Evolutionary conservation across 2,113 vertebrate species (phyloP), one percentile per base, ranked within the genome.

Genomic region (Hippocampus comes): DNA sequence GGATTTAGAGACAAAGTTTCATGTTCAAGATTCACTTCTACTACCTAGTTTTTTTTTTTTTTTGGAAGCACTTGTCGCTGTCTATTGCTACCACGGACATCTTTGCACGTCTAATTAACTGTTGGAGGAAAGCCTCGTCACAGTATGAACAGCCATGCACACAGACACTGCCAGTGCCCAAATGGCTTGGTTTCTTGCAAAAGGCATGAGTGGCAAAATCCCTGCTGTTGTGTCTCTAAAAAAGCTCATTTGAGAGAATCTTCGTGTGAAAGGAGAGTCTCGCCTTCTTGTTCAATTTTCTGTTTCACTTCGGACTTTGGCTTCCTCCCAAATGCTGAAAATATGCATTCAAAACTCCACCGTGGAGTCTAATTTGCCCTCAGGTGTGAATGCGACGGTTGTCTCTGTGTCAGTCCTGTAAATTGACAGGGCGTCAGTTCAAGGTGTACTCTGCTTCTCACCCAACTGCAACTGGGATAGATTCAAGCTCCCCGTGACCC

Each of bases 341-440:
- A 1, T 3, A 30, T 61, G 23, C 5, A 25, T 5, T 11, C 11
- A 46, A n/a, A 27, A 25, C 56, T 59, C 20, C 27, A 8, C 6
- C 9, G 11, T 38, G 12, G n/a, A 65, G 21, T 65, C 7, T 46
- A 46, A 25, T 25, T 46, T 66, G 21, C 14, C 42, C n/a, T 42
- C 25, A 48, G 42, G 42, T 46, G 63, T 66, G 42, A 65, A 46
- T 17, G n/a, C 15, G 63, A 25, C 23, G 2, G 63, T 66, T 15
- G n/a, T 27, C 42, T 46, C 63, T 17, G 42, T 48, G 42, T 66
- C 42, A 66, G 63, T 66, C 42, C 42, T 66, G 41, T 66, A n/a
- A 46, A 66, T 66, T 66, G 63, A 66, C 63, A 43, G 63, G 38
- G n/a, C 30, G 23, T 64, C 34, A 46, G 42, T 66, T 66, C 15